These are phyloP conservation scores for Eumacrocentrus americanus DNA, from an alignment of 2,888 invertebrate species.

Conservation along the genomic window DNA sequence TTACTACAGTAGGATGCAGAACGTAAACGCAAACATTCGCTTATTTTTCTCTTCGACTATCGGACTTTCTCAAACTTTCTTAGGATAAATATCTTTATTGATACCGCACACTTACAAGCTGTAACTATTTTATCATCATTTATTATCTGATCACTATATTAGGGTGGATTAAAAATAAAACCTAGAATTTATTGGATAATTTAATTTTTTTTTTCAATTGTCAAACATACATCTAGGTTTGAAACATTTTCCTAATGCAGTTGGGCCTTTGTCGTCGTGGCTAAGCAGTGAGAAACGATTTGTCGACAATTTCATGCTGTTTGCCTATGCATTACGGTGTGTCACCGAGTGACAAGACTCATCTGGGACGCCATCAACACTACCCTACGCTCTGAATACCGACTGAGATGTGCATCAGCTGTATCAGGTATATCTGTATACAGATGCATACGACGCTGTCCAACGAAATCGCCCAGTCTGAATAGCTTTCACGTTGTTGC, in stretches of 20 bases:
- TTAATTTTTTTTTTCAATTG: background rate
- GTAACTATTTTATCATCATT: too few relatives aligned
- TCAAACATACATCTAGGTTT: background rate
- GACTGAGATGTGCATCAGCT: background rate
- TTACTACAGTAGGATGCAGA: background rate
- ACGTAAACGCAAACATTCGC: background rate
- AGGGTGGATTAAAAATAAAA: too few relatives aligned
- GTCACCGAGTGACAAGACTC: conserved; percentile 10
- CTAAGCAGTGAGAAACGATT: conserved; percentile 25
- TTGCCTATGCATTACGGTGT: conserved; percentile 33
- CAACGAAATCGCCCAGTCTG: conserved; percentile 1
- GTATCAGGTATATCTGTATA: background rate
- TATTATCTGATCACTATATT: too few relatives aligned
- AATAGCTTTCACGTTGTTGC: background rate
- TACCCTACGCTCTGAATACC: background rate
- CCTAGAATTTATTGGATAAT: too few relatives aligned
- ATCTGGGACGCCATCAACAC: background rate
- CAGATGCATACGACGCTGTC: background rate
- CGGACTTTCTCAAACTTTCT: too few relatives aligned
- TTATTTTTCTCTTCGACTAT: too few relatives aligned
- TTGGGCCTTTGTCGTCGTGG: background rate
- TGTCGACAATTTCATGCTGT: conserved; percentile 33
- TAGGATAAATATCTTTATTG: too few relatives aligned
- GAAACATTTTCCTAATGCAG: too few relatives aligned
- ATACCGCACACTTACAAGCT: too few relatives aligned